Conservation (phyloP, 2,113 vertebrate genomes). For the Suncus etruscus region DNA sequence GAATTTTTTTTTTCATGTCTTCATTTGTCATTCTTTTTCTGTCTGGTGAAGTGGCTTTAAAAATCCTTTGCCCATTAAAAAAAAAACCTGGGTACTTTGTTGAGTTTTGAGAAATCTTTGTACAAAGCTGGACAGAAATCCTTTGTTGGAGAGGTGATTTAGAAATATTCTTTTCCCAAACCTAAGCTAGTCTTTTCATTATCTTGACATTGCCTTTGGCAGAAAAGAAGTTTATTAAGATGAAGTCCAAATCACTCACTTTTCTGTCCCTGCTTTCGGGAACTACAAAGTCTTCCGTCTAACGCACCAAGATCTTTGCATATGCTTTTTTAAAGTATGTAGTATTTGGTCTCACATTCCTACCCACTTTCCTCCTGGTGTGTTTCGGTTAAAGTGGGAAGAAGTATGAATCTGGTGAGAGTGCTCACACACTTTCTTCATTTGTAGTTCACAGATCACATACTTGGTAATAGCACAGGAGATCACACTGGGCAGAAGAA, state of each 20-base stretch:
- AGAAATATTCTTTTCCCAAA: not conserved
- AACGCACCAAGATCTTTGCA: constrained; percentile 14
- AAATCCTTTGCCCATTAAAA: not conserved
- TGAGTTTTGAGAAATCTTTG: constrained; percentile 21
- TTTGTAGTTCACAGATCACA: too few relatives aligned
- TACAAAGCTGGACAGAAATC: not conserved
- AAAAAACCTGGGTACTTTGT: not conserved
- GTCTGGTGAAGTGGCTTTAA: not conserved
- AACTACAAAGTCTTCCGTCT: not conserved
- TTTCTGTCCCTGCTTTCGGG: constrained; percentile 23
- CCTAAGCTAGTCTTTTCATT: not conserved
- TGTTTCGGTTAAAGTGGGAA: too few relatives aligned
- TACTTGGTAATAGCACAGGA: too few relatives aligned
- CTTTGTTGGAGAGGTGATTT: not conserved
- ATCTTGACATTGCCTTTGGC: not conserved
- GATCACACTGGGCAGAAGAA: too few relatives aligned
- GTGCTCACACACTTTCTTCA: too few relatives aligned
- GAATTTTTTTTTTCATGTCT: not conserved
- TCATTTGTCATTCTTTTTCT: not conserved
- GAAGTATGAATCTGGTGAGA: too few relatives aligned
- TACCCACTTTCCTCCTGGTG: too few relatives aligned
- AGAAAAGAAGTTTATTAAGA: constrained; percentile 11
- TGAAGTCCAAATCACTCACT: not conserved
- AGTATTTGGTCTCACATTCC: too few relatives aligned
- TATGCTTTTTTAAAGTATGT: too few relatives aligned